Evolutionary conservation across 2,797 vertebrate genomes (phyloP), one percentile per base, ranked within the genome.

Genomic region (Falco berigora): DNA sequence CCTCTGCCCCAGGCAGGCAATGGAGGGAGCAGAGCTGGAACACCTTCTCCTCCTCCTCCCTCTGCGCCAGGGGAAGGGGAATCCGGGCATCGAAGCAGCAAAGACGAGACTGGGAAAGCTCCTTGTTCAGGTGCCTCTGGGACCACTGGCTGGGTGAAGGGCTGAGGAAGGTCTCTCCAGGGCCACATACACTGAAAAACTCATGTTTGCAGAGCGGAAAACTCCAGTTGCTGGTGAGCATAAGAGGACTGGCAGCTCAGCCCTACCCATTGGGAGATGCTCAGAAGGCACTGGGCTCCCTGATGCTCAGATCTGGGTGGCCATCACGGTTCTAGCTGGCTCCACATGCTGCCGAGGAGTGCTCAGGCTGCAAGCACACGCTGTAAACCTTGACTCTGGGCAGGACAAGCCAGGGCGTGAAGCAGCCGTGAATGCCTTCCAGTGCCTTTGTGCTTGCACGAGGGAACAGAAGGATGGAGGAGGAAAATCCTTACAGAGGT

Each of bases 151-250:
- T 30, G 46, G n/a, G 36, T 10, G 15, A 14, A 22, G 4, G 9
- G 56, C 1, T 6, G 8, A 71, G 71, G 4, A 25, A 42, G 38
- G 9, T 6, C 56, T 62, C 73, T n/a, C 9, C 62, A 46, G 34
- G 18, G 46, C 15, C 46, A 24, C 9, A 3, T 2, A 34, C 8
- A 0, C 20, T 1, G 7, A 5, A 32, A n/a, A 71, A 42, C 14
- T 25, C 30, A 3, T 0, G 1, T 2, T 9, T 42, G 36, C 16
- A 12, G 68, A 53, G 38, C 0, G 1, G 30, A 36, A 68, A 68
- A 32, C 6, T 49, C 22, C 34, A 23, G 17, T 13, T 58, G 8
- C 23, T 27, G 7, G 18, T 0, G 42, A 44, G 58, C 2, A 9
- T 8, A 13, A 44, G 49, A 53, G 62, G 10, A 11, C 6, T 8